Evolutionary conservation across 2,113 vertebrate genomes (phyloP), one percentile per base, ranked within the genome.

Genomic region (Hirundichthys speculiger): DNA sequence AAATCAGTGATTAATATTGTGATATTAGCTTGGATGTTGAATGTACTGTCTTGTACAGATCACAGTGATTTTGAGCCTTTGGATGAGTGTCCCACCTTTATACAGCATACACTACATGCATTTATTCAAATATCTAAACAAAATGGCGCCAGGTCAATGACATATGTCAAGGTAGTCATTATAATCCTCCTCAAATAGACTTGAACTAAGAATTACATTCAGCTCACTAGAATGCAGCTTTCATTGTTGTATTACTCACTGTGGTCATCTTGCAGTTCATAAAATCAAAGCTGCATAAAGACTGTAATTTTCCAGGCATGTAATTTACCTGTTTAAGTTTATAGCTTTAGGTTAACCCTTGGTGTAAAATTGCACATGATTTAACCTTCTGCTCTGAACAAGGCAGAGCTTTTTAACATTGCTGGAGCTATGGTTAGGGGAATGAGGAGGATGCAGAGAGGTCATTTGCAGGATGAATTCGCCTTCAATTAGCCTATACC

Each of bases 271-370:
- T 75, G 80, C 78, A 89, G 82, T 85, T 86, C 66, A 50, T 89
- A 86, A 84, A 88, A 88, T 88, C 66, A 86, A 79, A 84, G 87
- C 53, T 70, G 39, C 43, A 69, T 75, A 73, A 89, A 79, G 66
- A 64, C 79, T 86, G 73, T 83, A 80, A 89, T 90, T 88, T 83
- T 77, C 57, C 25, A 82, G 38, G 66, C 71, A 18, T 80, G 54
- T 86, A 76, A 89, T 90, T 89, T 85, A 86, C 57, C 68, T 84
- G 85, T 84, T 87, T 80, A 77, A 63, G 77, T 85, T 80, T 83
- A 80, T 65, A 68, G 72, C 69, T 69, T 60, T 79, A 72, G 64
- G 58, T 81, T 81, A 79, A 81, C 59, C 72, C 77, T 81, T 53
- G 14, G 45, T 77, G 51, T 66, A 76, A 72, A 69, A 70, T 70